Evolutionary conservation across 1,140 invertebrate genomes (phyloP).

Genomic region (Tetramorium simillimum): DNA sequence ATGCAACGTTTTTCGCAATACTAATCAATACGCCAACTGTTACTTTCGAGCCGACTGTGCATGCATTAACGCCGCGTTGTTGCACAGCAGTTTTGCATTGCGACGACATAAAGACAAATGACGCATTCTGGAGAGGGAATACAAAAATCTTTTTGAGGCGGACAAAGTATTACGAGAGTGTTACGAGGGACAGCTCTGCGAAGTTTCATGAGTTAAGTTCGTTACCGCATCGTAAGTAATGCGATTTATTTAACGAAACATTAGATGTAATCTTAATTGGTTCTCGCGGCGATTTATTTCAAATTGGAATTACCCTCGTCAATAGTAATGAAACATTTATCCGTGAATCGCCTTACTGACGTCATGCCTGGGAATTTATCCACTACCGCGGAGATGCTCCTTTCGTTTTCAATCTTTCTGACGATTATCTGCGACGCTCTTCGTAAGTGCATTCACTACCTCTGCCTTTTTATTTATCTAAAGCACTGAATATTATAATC

Average conservation of each 20-base stretch:
- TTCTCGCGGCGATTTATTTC: constrained; percentile 7
- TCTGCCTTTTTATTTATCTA: not conserved
- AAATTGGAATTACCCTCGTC: constrained; percentile 3
- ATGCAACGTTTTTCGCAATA: constrained; percentile 27
- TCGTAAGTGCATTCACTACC: not conserved
- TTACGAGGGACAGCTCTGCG: not conserved
- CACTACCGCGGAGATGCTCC: not conserved
- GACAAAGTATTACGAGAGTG: not conserved
- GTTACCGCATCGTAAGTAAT: not conserved
- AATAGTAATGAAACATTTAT: constrained; percentile 17
- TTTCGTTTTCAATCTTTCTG: not conserved
- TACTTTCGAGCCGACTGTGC: constrained; percentile 12
- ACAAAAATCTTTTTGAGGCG: not conserved
- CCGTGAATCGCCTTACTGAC: not conserved
- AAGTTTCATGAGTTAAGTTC: not conserved
- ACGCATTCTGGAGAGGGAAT: not conserved
- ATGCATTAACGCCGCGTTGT: constrained; percentile 18
- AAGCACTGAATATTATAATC: constrained; percentile 27
- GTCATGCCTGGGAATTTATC: not conserved
- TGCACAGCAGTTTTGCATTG: constrained; percentile 8
- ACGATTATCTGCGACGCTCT: not conserved
- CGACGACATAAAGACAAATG: constrained; percentile 35
- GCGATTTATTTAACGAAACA: not conserved
- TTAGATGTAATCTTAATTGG: not conserved
- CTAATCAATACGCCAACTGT: constrained; percentile 45